Evolutionary conservation across 2,888 invertebrate species (phyloP).

Genomic region (Sesia bembeciformis): DNA sequence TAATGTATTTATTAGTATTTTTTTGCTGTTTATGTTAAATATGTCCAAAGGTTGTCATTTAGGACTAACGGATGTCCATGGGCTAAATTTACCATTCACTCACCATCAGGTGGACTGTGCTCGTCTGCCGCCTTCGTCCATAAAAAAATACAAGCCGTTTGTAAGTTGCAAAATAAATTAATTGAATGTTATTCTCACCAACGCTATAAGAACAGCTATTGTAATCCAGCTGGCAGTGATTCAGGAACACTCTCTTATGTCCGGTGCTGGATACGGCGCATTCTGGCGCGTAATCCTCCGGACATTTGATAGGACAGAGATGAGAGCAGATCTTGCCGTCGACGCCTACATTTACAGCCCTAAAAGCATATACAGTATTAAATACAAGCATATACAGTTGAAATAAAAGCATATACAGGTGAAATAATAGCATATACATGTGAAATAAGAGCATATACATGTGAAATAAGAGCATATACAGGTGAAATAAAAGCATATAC

Average conservation of each 20-base stretch:
- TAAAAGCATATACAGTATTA: constrained; percentile 8
- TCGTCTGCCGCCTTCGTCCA: neutral
- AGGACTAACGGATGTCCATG: neutral
- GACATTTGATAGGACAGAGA: constrained; percentile 39
- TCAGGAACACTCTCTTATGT: constrained; percentile 33
- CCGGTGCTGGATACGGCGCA: constrained; percentile 39
- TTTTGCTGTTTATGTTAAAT: too few species aligned
- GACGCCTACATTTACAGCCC: constrained; percentile 26
- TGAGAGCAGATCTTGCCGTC: constrained; percentile 41
- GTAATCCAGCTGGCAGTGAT: constrained; percentile 51
- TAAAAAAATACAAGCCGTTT: neutral
- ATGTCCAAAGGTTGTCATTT: neutral
- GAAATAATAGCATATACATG: too few species aligned
- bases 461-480: too few species aligned
- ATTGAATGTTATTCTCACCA: constrained; percentile 20
- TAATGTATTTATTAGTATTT: too few species aligned
- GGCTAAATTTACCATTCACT: neutral
- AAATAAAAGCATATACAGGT: too few species aligned
- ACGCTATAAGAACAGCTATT: constrained; percentile 37
- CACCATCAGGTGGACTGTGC: neutral
- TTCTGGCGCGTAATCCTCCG: constrained; percentile 46
- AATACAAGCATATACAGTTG: neutral
- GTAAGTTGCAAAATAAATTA: neutral
- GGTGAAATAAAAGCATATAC: too few species aligned
- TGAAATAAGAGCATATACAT: too few species aligned